A percentile compares a stretch with the other conserved stretches of the same genome.
Evolutionary conservation across 1,140 invertebrate genomes (phyloP).

Genomic region (Rhynchophorus ferrugineus): DNA sequence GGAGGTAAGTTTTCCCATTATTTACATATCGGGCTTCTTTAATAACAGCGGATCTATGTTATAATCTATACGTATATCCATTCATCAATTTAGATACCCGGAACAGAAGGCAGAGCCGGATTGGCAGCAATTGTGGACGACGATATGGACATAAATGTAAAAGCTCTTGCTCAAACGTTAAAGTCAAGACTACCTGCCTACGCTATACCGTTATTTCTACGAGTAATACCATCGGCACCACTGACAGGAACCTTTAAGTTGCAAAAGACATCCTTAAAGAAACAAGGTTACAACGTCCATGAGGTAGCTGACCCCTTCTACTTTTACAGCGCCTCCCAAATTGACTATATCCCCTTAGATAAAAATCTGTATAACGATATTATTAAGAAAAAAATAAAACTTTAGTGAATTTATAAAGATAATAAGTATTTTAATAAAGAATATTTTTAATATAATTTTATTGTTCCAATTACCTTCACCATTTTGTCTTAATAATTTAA

Average conservation of each 20-base stretch:
- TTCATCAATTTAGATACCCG: constrained; percentile 61
- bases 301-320: constrained; percentile 65
- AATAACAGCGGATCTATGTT: too few relatives aligned
- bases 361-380: constrained; percentile 60
- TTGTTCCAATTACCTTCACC: too few relatives aligned
- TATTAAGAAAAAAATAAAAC: constrained; percentile 15
- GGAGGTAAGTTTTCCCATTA: constrained; percentile 54
- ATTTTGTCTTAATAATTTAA: neutral
- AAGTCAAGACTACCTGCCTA: constrained; percentile 69
- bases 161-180: constrained; percentile 54
- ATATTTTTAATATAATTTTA: too few relatives aligned
- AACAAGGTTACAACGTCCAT: constrained; percentile 65
- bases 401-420: constrained; percentile 9
- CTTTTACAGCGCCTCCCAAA: constrained; percentile 58
- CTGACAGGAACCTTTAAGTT: constrained; percentile 89
- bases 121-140: constrained; percentile 90
- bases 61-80: too few relatives aligned
- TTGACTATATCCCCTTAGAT: constrained; percentile 58
- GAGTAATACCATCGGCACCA: constrained; percentile 69
- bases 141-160: constrained; percentile 57
- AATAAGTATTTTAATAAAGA: neutral
- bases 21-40: too few relatives aligned
- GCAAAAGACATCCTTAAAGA: constrained; percentile 75
- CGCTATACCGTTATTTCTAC: constrained; percentile 82
- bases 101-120: constrained; percentile 85